Percentiles rank a stretch among this genome's conserved stretches.
phyloP scores from a whole-genome alignment of 2,797 vertebrate species.

The Crypturellus tataupa region DNA sequence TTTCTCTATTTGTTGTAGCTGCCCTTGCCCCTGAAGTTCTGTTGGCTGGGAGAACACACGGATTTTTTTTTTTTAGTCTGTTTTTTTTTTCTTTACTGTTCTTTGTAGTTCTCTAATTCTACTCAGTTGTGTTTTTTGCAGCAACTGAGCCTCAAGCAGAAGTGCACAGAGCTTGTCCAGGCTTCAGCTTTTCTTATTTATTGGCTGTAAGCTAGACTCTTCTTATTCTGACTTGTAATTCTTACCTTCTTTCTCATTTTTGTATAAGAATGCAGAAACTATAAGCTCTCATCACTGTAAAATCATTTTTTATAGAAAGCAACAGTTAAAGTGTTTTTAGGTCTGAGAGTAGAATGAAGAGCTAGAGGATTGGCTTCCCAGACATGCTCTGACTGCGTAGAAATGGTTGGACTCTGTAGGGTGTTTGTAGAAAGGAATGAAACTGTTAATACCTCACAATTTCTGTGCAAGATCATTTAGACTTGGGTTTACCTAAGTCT shows the following conservation, averaged over 20 bases:
- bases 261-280: neutral
- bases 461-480: neutral
- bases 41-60: neutral
- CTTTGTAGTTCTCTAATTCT: neutral
- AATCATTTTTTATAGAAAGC: neutral
- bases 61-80: neutral
- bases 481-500: neutral
- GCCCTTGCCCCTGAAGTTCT: neutral
- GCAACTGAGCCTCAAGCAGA: neutral
- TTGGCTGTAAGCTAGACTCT: neutral
- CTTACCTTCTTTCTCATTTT: neutral
- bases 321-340: neutral
- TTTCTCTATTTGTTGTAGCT: neutral
- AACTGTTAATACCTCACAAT: neutral
- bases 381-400: neutral
- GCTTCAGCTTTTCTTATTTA: neutral
- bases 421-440: neutral
- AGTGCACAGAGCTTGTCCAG: neutral
- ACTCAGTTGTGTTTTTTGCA: neutral
- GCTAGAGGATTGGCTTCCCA: neutral
- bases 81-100: neutral
- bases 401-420: neutral
- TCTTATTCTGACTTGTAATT: neutral
- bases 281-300: neutral
- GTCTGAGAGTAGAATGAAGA: neutral